These are phyloP conservation scores for Cataglyphis rosenhaueri DNA, from an alignment of 2,888 invertebrate genomes.

Conservation along the genomic window DNA sequence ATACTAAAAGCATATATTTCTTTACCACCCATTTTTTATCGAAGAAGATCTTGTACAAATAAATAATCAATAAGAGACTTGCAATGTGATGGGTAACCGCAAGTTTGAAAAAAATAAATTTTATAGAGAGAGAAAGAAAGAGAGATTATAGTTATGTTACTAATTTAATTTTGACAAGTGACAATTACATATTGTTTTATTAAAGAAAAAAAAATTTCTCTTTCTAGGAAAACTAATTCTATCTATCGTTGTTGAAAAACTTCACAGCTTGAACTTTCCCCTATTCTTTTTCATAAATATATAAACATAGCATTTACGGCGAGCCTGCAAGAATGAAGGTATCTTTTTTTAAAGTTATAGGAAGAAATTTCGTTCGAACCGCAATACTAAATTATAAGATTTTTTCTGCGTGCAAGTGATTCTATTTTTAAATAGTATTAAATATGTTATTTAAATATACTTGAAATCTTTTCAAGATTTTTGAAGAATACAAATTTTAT, in stretches of 20 bases:
- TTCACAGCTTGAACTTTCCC: not conserved
- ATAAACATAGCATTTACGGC: not conserved
- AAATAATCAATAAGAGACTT: not conserved
- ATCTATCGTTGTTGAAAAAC: not conserved
- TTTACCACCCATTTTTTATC: not conserved
- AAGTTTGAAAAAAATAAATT: not conserved
- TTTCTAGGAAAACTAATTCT: not conserved
- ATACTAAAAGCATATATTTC: not conserved
- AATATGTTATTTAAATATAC: slow-evolving; percentile 9
- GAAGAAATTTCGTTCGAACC: not conserved
- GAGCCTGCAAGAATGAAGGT: not conserved
- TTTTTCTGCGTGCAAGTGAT: not conserved
- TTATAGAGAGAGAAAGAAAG: not conserved
- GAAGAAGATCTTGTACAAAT: not conserved
- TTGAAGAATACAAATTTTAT: not conserved
- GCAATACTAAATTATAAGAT: not conserved
- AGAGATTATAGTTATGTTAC: not conserved
- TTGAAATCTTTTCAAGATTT: not conserved
- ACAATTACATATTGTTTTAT: not conserved
- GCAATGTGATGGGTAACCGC: not conserved
- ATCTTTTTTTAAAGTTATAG: not conserved
- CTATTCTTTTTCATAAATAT: slow-evolving; percentile 10
- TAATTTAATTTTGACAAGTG: not conserved
- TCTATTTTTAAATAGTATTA: not conserved
- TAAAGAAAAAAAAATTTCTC: not conserved